These are phyloP conservation scores for Synaphobranchus kaupii DNA, from an alignment of 2,797 vertebrate species.

Conservation along the genomic window DNA sequence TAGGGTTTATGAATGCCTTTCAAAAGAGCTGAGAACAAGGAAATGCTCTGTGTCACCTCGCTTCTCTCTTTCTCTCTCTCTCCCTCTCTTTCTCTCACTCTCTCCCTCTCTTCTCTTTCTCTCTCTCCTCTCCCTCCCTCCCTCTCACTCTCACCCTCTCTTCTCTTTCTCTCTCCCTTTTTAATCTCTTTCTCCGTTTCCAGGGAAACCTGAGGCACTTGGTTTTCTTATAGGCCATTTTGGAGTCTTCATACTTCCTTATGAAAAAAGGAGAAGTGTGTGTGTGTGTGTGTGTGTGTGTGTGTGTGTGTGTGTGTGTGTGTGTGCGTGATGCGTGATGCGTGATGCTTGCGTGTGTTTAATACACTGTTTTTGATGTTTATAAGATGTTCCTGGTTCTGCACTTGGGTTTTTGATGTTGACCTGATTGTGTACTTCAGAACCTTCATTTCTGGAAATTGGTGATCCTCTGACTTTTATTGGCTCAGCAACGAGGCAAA, in stretches of 20 bases:
- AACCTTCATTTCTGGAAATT: neutral
- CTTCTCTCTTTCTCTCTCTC: neutral
- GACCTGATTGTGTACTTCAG: neutral
- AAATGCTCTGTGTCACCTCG: neutral
- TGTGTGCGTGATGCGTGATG: no score
- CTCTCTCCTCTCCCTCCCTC: no score
- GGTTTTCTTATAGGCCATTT: neutral
- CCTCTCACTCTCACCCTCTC: neutral
- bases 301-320: neutral
- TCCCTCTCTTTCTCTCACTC: no score
- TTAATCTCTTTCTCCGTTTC: neutral
- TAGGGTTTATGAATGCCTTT: neutral
- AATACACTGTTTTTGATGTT: no score
- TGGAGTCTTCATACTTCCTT: neutral
- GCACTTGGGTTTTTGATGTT: neutral
- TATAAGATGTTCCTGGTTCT: neutral
- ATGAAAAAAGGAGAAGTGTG: neutral
- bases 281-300: neutral
- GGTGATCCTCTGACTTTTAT: neutral
- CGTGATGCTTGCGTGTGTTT: neutral
- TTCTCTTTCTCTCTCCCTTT: slow-evolving; percentile 9
- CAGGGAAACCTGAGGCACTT: neutral
- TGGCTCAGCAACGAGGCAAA: neutral
- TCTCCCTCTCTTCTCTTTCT: neutral
- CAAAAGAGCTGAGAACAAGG: neutral